These are phyloP conservation scores for Agapornis canus DNA, from an alignment of 2,797 vertebrate genomes.

Conservation along the genomic window DNA sequence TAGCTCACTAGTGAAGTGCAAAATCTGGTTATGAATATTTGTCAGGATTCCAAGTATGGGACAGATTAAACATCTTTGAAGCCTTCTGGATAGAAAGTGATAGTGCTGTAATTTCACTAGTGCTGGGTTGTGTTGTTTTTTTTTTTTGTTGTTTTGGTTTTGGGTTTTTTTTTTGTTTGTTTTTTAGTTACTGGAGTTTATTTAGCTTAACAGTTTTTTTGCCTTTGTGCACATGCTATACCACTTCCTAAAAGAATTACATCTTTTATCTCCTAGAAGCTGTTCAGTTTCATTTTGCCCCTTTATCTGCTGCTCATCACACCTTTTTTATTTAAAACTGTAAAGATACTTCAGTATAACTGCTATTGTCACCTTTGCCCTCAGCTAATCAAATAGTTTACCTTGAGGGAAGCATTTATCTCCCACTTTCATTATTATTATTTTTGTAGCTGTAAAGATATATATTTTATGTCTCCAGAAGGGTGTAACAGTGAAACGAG, in stretches of 20 bases:
- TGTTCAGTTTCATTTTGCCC: conserved; percentile 54
- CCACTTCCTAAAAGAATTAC: not conserved
- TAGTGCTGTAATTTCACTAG: not conserved
- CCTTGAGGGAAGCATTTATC: conserved; percentile 95
- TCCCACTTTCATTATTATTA: conserved; percentile 89
- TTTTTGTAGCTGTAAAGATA: conserved; percentile 92
- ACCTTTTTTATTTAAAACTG: conserved; percentile 84
- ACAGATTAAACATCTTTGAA: not conserved
- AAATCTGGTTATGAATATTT: not conserved
- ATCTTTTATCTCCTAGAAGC: conserved; percentile 6
- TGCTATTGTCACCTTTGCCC: conserved; percentile 87
- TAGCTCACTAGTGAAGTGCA: not conserved
- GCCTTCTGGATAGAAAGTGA: not conserved
- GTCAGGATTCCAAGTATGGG: not conserved
- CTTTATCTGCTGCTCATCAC: conserved; percentile 72
- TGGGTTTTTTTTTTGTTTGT: no score
- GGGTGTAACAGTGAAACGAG: conserved; percentile 95
- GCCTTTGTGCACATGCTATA: not conserved
- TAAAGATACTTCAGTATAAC: conserved; percentile 81
- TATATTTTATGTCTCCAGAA: conserved; percentile 92
- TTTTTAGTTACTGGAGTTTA: not conserved
- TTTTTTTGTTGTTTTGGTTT: no score
- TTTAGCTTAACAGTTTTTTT: not conserved
- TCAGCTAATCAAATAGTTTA: conserved; percentile 97
- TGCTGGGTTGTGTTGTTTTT: no score